phyloP scores from a whole-genome alignment of 2,113 vertebrate genomes.

The Takifugu bimaculatus region DNA sequence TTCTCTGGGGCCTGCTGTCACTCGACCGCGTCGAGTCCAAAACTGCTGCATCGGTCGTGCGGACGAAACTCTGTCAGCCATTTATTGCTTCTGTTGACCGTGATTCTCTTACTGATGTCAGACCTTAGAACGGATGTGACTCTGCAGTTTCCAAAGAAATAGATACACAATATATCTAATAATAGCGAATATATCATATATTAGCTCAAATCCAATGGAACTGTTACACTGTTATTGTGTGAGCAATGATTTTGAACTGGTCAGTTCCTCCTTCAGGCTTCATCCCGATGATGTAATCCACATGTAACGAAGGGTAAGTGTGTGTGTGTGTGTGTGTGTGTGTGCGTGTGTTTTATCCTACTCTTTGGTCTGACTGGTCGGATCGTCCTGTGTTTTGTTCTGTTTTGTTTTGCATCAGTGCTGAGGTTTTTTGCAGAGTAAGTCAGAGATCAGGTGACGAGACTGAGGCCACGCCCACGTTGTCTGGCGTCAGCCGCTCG shows the following conservation, averaged over 20 bases:
- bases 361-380: too few relatives aligned
- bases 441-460: neutral
- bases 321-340: too few relatives aligned
- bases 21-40: conserved; percentile 38
- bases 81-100: conserved; percentile 30
- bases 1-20: conserved; percentile 44
- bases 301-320: too few relatives aligned
- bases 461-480: neutral
- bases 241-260: too few relatives aligned
- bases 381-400: too few relatives aligned
- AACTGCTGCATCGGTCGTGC: conserved; percentile 25
- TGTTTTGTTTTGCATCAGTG: too few relatives aligned
- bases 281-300: too few relatives aligned
- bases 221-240: too few relatives aligned
- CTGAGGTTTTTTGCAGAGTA: too few relatives aligned
- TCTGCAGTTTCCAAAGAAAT: conserved; percentile 7
- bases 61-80: conserved; percentile 38
- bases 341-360: too few relatives aligned
- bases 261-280: too few relatives aligned
- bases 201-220: too few relatives aligned
- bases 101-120: conserved; percentile 35
- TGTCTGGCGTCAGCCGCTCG: neutral
- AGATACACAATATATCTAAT: neutral
- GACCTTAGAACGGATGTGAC: conserved; percentile 8
- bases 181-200: neutral